A percentile compares a stretch with the other conserved stretches of the same genome.
These are phyloP conservation scores for Drosophila tropicalis DNA, from an alignment of 1,140 invertebrate species.

Conservation along the genomic window DNA sequence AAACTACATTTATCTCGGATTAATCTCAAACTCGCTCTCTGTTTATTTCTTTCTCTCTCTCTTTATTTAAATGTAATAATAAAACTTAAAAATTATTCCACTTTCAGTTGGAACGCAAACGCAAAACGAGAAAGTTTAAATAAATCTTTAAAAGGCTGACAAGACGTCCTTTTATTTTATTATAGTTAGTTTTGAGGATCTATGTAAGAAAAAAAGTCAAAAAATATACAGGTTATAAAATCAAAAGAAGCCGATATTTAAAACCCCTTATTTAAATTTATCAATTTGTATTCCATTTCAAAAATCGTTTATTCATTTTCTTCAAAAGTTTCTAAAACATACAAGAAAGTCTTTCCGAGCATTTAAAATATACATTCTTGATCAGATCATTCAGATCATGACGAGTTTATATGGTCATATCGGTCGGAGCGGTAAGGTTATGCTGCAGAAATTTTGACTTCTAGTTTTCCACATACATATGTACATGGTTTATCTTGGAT, in stretches of 20 bases:
- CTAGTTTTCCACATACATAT: too few relatives aligned
- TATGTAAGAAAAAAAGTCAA: slow-evolving; percentile 65
- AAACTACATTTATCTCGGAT: neutral
- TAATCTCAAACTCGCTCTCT: neutral
- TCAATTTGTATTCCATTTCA: neutral
- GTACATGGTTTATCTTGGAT: too few relatives aligned
- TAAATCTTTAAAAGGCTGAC: slow-evolving; percentile 28
- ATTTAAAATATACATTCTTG: too few relatives aligned
- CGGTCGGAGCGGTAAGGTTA: too few relatives aligned
- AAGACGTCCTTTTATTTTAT: slow-evolving; percentile 38
- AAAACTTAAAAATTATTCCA: slow-evolving; percentile 52
- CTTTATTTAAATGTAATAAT: slow-evolving; percentile 32
- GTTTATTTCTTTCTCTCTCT: neutral
- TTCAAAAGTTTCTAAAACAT: too few relatives aligned
- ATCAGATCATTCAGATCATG: too few relatives aligned
- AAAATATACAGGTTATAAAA: slow-evolving; percentile 49
- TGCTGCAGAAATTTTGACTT: too few relatives aligned
- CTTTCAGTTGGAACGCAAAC: slow-evolving; percentile 67
- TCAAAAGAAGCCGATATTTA: slow-evolving; percentile 7
- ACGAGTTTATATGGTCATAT: too few relatives aligned
- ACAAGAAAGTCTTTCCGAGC: too few relatives aligned
- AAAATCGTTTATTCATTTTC: too few relatives aligned
- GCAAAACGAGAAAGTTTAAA: slow-evolving; percentile 61
- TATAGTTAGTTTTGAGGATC: slow-evolving; percentile 39
- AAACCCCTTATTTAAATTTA: slow-evolving; percentile 24